Percentiles rank a stretch among this genome's conserved stretches.
These are phyloP conservation scores for Spodoptera litura DNA, from an alignment of 1,140 invertebrate genomes.

Conservation along the genomic window DNA sequence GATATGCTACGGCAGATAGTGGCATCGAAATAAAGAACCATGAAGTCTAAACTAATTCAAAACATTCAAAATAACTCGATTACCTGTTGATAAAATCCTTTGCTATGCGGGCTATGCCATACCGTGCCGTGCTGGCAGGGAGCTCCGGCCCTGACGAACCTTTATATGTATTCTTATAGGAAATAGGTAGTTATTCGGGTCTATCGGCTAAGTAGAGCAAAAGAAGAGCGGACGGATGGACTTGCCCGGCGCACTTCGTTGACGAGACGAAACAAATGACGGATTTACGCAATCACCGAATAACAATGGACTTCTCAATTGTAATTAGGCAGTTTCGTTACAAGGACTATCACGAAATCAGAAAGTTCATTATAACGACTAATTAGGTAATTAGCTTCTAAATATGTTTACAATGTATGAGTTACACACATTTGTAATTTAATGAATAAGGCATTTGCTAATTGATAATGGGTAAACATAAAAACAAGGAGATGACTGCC, in stretches of 20 bases:
- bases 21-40: too few relatives aligned
- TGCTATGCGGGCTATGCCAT: too few relatives aligned
- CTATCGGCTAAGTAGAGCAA: slow-evolving; percentile 54
- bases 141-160: too few relatives aligned
- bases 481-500: background rate
- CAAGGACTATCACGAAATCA: slow-evolving; percentile 53
- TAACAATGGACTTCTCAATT: slow-evolving; percentile 53
- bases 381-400: slow-evolving; percentile 22
- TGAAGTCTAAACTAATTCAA: too few relatives aligned
- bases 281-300: slow-evolving; percentile 59
- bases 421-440: slow-evolving; percentile 5
- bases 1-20: too few relatives aligned
- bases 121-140: too few relatives aligned
- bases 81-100: too few relatives aligned
- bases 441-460: background rate
- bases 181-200: slow-evolving; percentile 43
- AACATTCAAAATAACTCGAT: too few relatives aligned
- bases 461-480: background rate
- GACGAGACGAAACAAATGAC: slow-evolving; percentile 53
- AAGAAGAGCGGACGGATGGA: slow-evolving; percentile 54
- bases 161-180: background rate
- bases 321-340: slow-evolving; percentile 50
- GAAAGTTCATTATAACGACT: slow-evolving; percentile 41
- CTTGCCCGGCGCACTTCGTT: slow-evolving; percentile 8
- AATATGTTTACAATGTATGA: background rate